Percentiles rank a stretch among this genome's conserved stretches.
These are phyloP conservation scores for Crotalus tigris DNA, from an alignment of 2,113 vertebrate genomes.

Conservation along the genomic window DNA sequence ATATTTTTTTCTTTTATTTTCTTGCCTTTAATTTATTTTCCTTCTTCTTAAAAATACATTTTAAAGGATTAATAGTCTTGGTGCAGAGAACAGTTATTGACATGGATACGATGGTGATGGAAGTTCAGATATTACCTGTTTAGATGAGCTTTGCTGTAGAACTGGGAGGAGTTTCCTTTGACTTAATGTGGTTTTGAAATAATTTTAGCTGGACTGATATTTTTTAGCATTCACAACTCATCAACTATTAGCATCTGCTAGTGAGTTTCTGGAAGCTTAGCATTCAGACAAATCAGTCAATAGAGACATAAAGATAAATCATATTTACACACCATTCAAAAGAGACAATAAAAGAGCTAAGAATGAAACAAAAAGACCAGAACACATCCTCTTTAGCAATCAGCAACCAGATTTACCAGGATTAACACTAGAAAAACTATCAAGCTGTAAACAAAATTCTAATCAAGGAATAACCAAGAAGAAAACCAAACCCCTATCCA, in stretches of 20 bases:
- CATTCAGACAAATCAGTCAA: background rate
- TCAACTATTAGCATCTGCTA: background rate
- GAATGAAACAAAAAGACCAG: background rate
- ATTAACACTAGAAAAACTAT: background rate
- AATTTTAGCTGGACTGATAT: background rate
- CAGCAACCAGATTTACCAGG: background rate
- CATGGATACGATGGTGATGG: background rate
- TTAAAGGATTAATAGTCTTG: background rate
- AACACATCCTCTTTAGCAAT: background rate
- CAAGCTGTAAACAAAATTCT: background rate
- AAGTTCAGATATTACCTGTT: background rate
- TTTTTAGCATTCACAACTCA: background rate
- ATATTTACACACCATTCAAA: background rate
- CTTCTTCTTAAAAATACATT: background rate
- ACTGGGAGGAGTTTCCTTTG: background rate
- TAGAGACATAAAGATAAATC: background rate
- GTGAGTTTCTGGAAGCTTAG: background rate
- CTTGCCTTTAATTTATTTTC: background rate
- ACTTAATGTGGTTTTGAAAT: background rate
- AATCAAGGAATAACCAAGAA: background rate
- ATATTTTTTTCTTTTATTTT: background rate
- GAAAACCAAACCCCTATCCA: background rate
- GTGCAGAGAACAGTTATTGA: background rate
- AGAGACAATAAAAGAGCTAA: background rate
- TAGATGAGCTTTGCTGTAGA: background rate